A percentile compares a stretch with the other conserved stretches of the same genome.
phyloP scores from a whole-genome alignment of 2,113 vertebrate species.

The Lepisosteus oculatus region DNA sequence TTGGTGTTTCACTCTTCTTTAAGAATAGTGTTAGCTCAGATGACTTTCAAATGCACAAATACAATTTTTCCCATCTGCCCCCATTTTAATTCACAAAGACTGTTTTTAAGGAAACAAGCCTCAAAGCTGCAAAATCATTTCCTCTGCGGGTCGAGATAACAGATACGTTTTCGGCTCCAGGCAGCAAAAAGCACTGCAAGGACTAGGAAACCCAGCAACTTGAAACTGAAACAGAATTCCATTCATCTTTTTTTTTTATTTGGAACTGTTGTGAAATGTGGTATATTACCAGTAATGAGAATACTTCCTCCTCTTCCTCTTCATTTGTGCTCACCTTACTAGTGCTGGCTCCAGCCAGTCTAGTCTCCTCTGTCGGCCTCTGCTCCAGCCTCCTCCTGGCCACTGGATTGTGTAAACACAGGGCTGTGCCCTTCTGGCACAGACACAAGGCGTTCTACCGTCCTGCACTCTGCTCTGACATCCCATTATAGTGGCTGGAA shows the following conservation, averaged over 20 bases:
- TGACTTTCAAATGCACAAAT: too few species aligned
- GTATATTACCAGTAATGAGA: slow-evolving; percentile 52
- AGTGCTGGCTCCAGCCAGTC: slow-evolving; percentile 68
- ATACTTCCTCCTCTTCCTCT: slow-evolving; percentile 60
- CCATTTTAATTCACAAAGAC: background rate
- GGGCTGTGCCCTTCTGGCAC: slow-evolving; percentile 1
- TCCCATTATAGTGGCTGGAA: too few species aligned
- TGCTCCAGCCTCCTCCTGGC: slow-evolving; percentile 28
- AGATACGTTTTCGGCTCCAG: slow-evolving; percentile 4
- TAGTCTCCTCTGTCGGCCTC: slow-evolving; percentile 59
- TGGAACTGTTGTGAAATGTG: slow-evolving; percentile 51
- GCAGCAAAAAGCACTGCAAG: background rate
- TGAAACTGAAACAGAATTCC: slow-evolving; percentile 25
- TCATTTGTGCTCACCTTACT: slow-evolving; percentile 65
- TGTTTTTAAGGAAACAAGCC: background rate
- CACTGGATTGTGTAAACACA: slow-evolving; percentile 7
- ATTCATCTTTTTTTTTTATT: slow-evolving; percentile 26
- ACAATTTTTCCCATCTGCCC: too few species aligned
- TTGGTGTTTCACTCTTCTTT: too few species aligned
- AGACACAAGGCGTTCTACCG: too few species aligned
- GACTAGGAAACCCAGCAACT: background rate
- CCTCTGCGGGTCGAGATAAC: background rate
- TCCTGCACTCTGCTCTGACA: too few species aligned
- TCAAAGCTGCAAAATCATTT: background rate
- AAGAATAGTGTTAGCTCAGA: too few species aligned